A percentile compares a stretch with the other conserved stretches of the same genome.
These are phyloP conservation scores for Drosophila sturtevanti DNA, from an alignment of 1,140 invertebrate species.

Conservation along the genomic window DNA sequence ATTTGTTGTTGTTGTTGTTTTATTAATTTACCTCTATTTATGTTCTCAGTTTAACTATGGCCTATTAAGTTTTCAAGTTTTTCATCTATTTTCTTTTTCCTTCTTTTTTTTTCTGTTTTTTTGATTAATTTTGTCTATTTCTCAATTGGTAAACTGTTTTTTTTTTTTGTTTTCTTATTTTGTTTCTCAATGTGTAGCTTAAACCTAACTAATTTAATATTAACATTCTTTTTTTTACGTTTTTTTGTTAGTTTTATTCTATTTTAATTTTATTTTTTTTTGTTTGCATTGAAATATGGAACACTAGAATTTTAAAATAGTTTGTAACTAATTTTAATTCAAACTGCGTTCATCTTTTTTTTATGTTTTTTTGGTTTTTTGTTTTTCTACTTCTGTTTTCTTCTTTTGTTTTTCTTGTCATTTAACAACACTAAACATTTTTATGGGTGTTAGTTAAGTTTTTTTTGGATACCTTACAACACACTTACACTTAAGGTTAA, in stretches of 20 bases:
- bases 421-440: constrained; percentile 71
- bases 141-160: constrained; percentile 52
- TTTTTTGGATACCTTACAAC: constrained; percentile 31
- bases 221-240: constrained; percentile 41
- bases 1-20: constrained; percentile 48
- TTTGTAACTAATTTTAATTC: constrained; percentile 77
- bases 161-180: neutral
- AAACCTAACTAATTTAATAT: constrained; percentile 47
- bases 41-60: constrained; percentile 52
- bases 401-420: constrained; percentile 33
- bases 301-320: constrained; percentile 81
- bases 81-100: neutral
- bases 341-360: constrained; percentile 51
- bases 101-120: constrained; percentile 16
- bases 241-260: constrained; percentile 36
- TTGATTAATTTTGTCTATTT: constrained; percentile 80
- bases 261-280: constrained; percentile 39
- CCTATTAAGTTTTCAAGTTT: constrained; percentile 55
- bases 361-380: constrained; percentile 55
- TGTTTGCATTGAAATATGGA: constrained; percentile 77
- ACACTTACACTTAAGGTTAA: constrained; percentile 47
- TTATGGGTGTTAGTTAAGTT: constrained; percentile 23
- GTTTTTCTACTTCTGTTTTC: constrained; percentile 60
- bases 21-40: constrained; percentile 20
- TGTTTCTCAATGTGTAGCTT: constrained; percentile 41